A percentile compares a stretch with the other conserved stretches of the same genome.
Evolutionary conservation across 2,113 vertebrate genomes (phyloP).

Genomic region (Salvelinus sp.): DNA sequence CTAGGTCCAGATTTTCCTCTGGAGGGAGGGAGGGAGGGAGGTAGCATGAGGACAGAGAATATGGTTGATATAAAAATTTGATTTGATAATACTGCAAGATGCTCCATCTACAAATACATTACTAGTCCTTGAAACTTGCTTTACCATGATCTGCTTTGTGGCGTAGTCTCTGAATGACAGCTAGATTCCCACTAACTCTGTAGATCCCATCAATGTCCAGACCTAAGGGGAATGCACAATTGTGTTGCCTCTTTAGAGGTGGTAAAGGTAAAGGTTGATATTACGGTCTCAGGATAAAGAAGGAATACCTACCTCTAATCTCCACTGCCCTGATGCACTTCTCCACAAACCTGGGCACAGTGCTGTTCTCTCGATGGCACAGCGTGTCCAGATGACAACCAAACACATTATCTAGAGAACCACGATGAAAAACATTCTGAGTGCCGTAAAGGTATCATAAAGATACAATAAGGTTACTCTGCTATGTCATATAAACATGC

Average conservation of each 20-base stretch:
- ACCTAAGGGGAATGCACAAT: conserved; percentile 61
- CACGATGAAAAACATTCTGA: neutral
- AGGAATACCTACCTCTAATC: conserved; percentile 77
- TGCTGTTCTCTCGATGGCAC: conserved; percentile 81
- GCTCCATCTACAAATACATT: neutral
- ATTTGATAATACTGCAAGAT: neutral
- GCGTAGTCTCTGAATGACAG: conserved; percentile 90
- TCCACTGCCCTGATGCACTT: conserved; percentile 86
- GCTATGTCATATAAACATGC: neutral
- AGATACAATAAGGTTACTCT: neutral
- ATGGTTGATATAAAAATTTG: neutral
- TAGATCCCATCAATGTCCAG: conserved; percentile 90
- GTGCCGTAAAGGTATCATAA: too few relatives aligned
- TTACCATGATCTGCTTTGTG: conserved; percentile 90
- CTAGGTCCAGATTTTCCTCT: conserved; percentile 88
- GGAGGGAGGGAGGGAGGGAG: neutral
- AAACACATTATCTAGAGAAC: conserved; percentile 85
- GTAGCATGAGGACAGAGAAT: neutral
- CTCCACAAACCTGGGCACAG: conserved; percentile 82
- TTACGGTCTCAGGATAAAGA: neutral
- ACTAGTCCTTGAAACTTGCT: neutral
- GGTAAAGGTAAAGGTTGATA: too few relatives aligned
- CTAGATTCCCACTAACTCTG: conserved; percentile 91
- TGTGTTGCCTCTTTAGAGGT: neutral
- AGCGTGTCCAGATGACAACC: conserved; percentile 84